Base-by-base conservation (phyloP, 2,113 vertebrate species). In the Zeus faber region DNA sequence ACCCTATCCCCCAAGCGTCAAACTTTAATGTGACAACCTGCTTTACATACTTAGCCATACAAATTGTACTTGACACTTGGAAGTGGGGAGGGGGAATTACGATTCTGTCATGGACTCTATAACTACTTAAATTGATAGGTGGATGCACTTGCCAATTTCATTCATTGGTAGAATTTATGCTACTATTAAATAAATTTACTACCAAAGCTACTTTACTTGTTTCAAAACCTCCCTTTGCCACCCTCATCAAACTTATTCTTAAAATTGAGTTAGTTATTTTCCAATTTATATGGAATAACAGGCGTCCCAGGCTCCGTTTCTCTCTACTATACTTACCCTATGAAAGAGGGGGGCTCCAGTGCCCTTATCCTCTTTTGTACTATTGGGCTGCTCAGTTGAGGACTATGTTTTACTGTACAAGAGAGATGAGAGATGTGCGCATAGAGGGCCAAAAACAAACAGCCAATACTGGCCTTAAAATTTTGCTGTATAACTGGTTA, bases 41-140 rank as follows among this genome's bases (percentile, higher is more conserved):
- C 22, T 59, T 59, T 50, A 59, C 57, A 26, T 59, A 50, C 25
- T 20, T 59, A 2, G 57, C 33, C 9, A 59, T 59, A n/a, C 35
- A 27, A 39, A 59, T 37, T 23, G 56, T 48, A 4, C 45, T 22
- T 0, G 22, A 47, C 6, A 7, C 49, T 5, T 23, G 16, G 16
- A 14, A 58, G 45, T 58, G 14, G 26, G n/a, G 8, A 17, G 5
- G 11, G n/a, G n/a, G n/a, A 50, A 50, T 31, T 50, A 37, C 13
- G 22, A 14, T 16, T 26, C 55, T 29, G 7, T 58, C 17, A 18
- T 58, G 14, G n/a, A 58, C 11, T 26, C 23, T 11, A 11, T 58
- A 11, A 20, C 6, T 11, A 39, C 11, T 6, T 49, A 14, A 17
- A 2, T 58, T 16, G 29, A 58, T 18, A 39, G 44, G 33, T 58